Evolutionary conservation across 2,113 vertebrate genomes (phyloP).

Genomic region (Malurus elegans): DNA sequence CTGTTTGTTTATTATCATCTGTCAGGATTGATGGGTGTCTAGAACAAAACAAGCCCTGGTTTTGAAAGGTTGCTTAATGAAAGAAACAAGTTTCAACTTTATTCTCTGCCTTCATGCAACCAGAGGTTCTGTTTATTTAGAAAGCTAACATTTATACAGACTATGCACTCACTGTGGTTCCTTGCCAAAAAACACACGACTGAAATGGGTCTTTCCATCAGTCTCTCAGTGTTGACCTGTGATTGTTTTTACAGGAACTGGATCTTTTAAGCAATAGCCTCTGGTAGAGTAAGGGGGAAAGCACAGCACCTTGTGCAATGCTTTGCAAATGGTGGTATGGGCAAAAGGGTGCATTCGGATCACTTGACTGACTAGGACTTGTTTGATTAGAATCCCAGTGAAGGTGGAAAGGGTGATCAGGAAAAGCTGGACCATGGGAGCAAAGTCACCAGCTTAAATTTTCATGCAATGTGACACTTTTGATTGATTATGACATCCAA

Average conservation of each 20-base stretch:
- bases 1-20: neutral
- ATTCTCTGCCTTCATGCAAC: slow-evolving; percentile 46
- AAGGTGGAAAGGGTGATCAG: neutral
- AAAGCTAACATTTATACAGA: slow-evolving; percentile 70
- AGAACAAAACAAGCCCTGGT: slow-evolving; percentile 11
- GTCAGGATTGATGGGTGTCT: neutral
- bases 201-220: slow-evolving; percentile 66
- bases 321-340: slow-evolving; percentile 57
- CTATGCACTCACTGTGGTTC: slow-evolving; percentile 35
- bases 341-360: slow-evolving; percentile 13
- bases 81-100: slow-evolving; percentile 42
- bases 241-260: slow-evolving; percentile 74
- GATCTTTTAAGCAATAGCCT: slow-evolving; percentile 63
- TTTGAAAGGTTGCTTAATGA: slow-evolving; percentile 31
- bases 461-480: neutral
- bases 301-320: slow-evolving; percentile 41
- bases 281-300: slow-evolving; percentile 35
- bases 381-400: slow-evolving; percentile 18
- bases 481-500: neutral
- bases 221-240: slow-evolving; percentile 49
- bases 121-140: slow-evolving; percentile 71
- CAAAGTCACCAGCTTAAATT: neutral
- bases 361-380: neutral
- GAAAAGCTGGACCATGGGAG: neutral
- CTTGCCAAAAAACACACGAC: slow-evolving; percentile 69